These are phyloP conservation scores for Charadrius vociferus DNA, from an alignment of 2,113 vertebrate genomes.

Conservation along the genomic window DNA sequence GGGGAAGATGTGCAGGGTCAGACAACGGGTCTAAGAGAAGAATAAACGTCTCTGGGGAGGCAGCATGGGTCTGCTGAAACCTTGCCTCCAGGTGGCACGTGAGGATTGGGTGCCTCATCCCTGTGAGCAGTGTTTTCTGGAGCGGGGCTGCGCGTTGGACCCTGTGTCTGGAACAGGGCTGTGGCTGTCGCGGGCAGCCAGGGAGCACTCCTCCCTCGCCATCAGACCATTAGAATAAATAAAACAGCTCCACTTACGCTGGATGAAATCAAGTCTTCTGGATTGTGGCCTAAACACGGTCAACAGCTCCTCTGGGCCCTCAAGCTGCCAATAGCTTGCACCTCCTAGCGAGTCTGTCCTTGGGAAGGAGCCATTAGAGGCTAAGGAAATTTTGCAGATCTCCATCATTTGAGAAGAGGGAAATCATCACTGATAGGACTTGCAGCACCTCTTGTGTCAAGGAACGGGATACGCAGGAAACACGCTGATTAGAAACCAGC, in stretches of 20 bases:
- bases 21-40: neutral
- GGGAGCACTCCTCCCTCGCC: constrained; percentile 48
- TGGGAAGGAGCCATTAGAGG: constrained; percentile 65
- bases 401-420: constrained; percentile 34
- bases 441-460: constrained; percentile 12
- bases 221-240: constrained; percentile 62
- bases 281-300: constrained; percentile 63
- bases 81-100: accelerated
- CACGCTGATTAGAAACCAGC: neutral
- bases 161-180: constrained; percentile 19
- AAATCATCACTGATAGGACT: neutral
- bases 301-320: constrained; percentile 66
- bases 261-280: constrained; percentile 67
- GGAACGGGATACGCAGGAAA: neutral
- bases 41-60: neutral
- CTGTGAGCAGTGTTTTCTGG: neutral
- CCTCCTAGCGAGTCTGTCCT: constrained; percentile 66
- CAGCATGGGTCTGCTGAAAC: neutral
- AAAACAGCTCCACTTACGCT: constrained; percentile 42
- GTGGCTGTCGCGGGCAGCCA: constrained; percentile 8
- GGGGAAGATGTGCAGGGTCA: neutral
- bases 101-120: neutral
- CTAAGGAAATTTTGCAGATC: constrained; percentile 50
- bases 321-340: constrained; percentile 60
- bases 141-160: neutral